Conservation (phyloP, 2,888 invertebrate genomes). For the Amphipyra tragopoginis region DNA sequence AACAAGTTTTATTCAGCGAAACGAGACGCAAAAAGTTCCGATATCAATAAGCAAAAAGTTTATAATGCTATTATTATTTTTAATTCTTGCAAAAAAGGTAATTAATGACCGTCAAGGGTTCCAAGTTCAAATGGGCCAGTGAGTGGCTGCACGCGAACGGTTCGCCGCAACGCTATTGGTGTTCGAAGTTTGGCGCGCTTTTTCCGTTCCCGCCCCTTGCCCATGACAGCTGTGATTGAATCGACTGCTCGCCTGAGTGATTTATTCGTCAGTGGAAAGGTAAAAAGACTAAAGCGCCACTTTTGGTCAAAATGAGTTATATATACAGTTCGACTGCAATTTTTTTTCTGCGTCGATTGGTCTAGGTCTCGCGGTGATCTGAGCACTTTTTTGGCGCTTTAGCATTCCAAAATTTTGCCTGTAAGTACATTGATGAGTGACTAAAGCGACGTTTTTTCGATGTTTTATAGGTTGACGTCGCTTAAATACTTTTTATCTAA, state of each 20-base stretch:
- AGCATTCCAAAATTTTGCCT: no score
- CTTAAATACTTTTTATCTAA: no score
- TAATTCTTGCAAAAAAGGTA: slow-evolving; percentile 67
- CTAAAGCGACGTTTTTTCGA: no score
- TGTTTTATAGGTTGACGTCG: no score
- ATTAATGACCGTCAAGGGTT: slow-evolving; percentile 82
- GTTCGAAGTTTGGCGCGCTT: slow-evolving; percentile 87
- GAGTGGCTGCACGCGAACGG: slow-evolving; percentile 73
- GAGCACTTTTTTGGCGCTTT: no score
- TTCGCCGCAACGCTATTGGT: slow-evolving; percentile 81
- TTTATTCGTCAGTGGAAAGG: no score
- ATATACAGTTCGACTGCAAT: no score
- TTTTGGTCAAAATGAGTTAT: no score
- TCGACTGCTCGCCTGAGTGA: slow-evolving; percentile 81
- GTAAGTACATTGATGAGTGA: no score
- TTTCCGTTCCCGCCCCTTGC: slow-evolving; percentile 85
- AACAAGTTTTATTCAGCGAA: slow-evolving; percentile 25
- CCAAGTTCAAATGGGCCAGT: slow-evolving; percentile 85
- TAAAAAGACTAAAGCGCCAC: no score
- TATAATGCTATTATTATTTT: slow-evolving; percentile 53
- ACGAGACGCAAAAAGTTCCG: slow-evolving; percentile 35
- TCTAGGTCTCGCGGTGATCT: no score
- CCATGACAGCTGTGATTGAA: slow-evolving; percentile 88
- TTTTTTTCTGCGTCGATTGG: no score
- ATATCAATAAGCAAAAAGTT: slow-evolving; percentile 49